Conservation (phyloP, 1,140 invertebrate species). For the Ceratina japonica region DNA sequence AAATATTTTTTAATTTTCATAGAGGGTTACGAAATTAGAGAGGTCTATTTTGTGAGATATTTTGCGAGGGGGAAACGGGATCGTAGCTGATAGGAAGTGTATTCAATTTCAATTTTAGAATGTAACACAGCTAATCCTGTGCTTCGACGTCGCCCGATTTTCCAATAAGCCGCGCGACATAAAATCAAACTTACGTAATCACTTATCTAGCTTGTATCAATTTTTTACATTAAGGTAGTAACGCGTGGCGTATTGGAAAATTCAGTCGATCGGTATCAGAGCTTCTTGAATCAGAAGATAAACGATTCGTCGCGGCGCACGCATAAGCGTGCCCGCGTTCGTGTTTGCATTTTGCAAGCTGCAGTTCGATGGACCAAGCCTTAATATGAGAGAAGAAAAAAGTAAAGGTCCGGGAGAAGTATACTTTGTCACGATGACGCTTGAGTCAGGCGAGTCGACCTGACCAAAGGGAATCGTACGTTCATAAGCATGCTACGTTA, state of each 20-base stretch:
- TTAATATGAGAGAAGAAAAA: neutral
- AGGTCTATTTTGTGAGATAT: constrained; percentile 57
- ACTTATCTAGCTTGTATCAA: neutral
- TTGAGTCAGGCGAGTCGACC: neutral
- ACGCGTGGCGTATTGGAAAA: neutral
- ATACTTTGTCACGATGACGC: too few species aligned
- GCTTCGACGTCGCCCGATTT: constrained; percentile 13
- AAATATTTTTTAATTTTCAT: constrained; percentile 21
- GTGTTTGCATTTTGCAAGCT: constrained; percentile 9
- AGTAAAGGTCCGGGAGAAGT: neutral
- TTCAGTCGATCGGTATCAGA: neutral
- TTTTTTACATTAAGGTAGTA: neutral
- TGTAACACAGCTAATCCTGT: neutral
- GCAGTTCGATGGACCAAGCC: neutral
- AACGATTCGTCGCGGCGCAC: neutral
- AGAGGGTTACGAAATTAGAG: constrained; percentile 31
- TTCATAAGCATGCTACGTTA: constrained; percentile 5
- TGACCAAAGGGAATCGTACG: neutral
- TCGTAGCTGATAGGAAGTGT: constrained; percentile 9
- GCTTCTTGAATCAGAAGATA: constrained; percentile 12
- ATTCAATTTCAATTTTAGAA: constrained; percentile 32
- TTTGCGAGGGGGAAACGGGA: constrained; percentile 7
- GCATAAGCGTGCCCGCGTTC: constrained; percentile 51
- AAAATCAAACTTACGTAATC: neutral
- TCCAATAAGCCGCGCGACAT: neutral